Conservation (phyloP, 2,113 vertebrate species). For the Carollia perspicillata region DNA sequence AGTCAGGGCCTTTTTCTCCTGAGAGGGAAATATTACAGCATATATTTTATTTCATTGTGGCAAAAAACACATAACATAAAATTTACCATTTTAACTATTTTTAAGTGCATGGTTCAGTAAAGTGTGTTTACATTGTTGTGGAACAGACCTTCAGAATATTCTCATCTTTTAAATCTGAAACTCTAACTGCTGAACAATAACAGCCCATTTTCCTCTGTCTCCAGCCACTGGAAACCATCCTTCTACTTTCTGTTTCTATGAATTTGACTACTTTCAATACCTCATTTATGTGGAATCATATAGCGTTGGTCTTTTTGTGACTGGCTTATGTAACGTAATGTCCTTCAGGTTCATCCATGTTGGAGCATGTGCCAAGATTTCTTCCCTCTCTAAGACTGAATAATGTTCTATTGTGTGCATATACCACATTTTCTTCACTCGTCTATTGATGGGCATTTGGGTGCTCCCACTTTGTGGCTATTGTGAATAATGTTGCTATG, state of each 20-base stretch:
- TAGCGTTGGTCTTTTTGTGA: not conserved
- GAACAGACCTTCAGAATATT: not conserved
- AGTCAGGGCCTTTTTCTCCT: not conserved
- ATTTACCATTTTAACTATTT: not conserved
- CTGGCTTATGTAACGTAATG: not conserved
- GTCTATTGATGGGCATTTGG: not conserved
- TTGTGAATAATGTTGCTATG: not conserved
- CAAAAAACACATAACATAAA: not conserved
- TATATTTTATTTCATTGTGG: no score
- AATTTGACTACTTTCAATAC: not conserved
- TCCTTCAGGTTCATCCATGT: not conserved
- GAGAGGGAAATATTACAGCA: not conserved
- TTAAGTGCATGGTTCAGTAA: not conserved
- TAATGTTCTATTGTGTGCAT: not conserved
- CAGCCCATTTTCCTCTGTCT: not conserved
- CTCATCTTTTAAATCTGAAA: not conserved
- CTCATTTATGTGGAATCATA: fast-evolving
- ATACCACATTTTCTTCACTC: not conserved
- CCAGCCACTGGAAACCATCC: not conserved
- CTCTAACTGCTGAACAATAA: no score
- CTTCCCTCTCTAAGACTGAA: not conserved
- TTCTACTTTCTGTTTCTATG: not conserved
- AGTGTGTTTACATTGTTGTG: no score
- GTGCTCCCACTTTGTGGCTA: no score
- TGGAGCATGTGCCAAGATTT: not conserved